Evolutionary conservation across 2,888 invertebrate species (phyloP), one percentile per base, ranked within the genome.

Genomic region (Brachyptera putata): DNA sequence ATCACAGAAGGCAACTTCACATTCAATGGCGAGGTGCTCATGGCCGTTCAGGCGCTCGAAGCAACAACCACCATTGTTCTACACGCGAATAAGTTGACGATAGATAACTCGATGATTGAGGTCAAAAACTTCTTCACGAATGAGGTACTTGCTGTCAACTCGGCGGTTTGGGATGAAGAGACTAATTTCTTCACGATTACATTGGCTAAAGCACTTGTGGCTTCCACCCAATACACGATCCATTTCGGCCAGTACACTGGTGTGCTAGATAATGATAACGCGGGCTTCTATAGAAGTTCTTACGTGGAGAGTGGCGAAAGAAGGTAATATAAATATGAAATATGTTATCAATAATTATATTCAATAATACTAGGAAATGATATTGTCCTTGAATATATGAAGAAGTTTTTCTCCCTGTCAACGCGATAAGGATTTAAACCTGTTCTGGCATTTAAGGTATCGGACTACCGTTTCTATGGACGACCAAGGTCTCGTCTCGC

Each of bases 111-210:
- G 21, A 30, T 5, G 9, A 39, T 57, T n/a, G 18, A 22, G 3
- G 48, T 57, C 25, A 41, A 2, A 11, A 21, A 46, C 16, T 14
- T 57, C 21, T 48, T 24, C 16, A 14, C 22, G 9, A 30, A 26
- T 2, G 25, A 21, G 14, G 46, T 11, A 9, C 1, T 41, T 9
- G 25, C 25, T n/a, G 57, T 36, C 24, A 24, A 5, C 1, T 18
- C 16, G 3, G 18, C 9, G 25, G 50, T n/a, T n/a, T n/a, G 21
- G 13, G 49, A 57, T 18, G 30, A 24, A 14, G 34, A 16, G 5
- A 22, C 30, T 21, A 43, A 46, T 13, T 89, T 91, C 71, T 82
- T 87, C 67, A 80, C 88, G 25, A 74, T 91, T 61, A 76, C 79
- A 60, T 24, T 56, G 18, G 56, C 22, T 14, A 25, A 16, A 7